phyloP scores from a whole-genome alignment of 2,888 invertebrate genomes.

The Gnatocerus cornutus region DNA sequence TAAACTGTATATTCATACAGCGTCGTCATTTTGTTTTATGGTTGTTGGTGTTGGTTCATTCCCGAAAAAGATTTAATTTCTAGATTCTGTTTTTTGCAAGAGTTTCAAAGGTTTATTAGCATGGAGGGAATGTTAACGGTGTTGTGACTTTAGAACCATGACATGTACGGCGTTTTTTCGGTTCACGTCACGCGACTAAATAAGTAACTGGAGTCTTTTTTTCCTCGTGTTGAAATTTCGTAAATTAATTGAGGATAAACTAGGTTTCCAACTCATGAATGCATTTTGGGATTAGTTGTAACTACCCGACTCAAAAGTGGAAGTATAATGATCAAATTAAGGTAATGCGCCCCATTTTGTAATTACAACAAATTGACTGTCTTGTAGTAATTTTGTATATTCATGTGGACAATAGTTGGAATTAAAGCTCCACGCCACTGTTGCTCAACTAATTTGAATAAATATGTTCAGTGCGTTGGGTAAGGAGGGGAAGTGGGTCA shows the following conservation, averaged over 20 bases:
- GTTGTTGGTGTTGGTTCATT: conserved; percentile 3
- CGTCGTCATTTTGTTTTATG: conserved; percentile 4
- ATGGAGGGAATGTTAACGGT: conserved; percentile 21
- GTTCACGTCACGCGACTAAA: conserved; percentile 24
- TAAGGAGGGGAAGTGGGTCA: conserved; percentile 35
- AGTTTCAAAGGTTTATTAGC: conserved; percentile 16
- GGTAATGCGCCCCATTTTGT: conserved; percentile 28
- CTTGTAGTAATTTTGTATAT: conserved; percentile 31
- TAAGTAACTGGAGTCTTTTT: conserved; percentile 24
- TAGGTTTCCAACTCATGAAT: background rate
- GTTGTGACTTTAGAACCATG: conserved; percentile 30
- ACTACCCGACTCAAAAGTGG: conserved; percentile 1
- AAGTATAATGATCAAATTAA: conserved; percentile 23
- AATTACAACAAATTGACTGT: conserved; percentile 25
- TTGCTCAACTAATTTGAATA: conserved; percentile 27
- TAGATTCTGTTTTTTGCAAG: conserved; percentile 3
- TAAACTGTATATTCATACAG: conserved; percentile 9
- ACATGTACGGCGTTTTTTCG: conserved; percentile 28
- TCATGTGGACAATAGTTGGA: conserved; percentile 26
- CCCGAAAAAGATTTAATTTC: conserved; percentile 6
- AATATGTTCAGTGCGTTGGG: conserved; percentile 15
- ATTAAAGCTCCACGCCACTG: conserved; percentile 19
- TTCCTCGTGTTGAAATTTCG: background rate
- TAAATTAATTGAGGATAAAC: conserved; percentile 14
- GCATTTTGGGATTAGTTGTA: conserved; percentile 10